A percentile compares a stretch with the other conserved stretches of the same genome.
phyloP scores from a whole-genome alignment of 2,888 invertebrate genomes.

The Drosophila glabriapex region DNA sequence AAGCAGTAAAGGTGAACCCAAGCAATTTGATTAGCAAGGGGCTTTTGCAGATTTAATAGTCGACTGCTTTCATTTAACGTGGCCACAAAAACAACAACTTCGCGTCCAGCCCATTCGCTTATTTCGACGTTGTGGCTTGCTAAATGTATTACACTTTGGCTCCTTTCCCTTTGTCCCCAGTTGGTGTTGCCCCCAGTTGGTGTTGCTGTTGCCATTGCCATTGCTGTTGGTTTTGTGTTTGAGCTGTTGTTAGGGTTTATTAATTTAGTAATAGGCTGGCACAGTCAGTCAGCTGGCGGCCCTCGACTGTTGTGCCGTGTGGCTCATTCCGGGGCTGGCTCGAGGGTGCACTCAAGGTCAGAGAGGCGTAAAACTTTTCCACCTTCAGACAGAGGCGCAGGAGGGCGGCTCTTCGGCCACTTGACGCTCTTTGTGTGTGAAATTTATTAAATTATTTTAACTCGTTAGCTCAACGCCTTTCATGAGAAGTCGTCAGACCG shows the following conservation, averaged over 20 bases:
- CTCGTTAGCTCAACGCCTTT: conserved; percentile 70
- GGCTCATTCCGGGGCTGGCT: conserved; percentile 29
- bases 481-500: conserved; percentile 18
- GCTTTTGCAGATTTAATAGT: conserved; percentile 14
- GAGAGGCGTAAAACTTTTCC: conserved; percentile 63
- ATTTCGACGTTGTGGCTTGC: conserved; percentile 24
- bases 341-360: conserved; percentile 76
- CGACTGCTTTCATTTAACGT: conserved; percentile 20
- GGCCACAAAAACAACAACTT: conserved; percentile 18
- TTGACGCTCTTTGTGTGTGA: conserved; percentile 57
- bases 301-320: conserved; percentile 23
- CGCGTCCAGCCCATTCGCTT: conserved; percentile 11
- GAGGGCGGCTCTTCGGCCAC: conserved; percentile 47
- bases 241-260: conserved; percentile 55
- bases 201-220: conserved; percentile 9
- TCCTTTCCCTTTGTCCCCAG: conserved; percentile 26
- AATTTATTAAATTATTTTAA: conserved; percentile 77
- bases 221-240: conserved; percentile 37
- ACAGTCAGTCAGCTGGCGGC: conserved; percentile 31
- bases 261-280: conserved; percentile 71
- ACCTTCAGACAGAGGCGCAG: conserved; percentile 48
- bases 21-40: conserved; percentile 12
- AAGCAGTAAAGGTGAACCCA: conserved; percentile 12
- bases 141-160: conserved; percentile 33
- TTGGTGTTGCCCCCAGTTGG: conserved; percentile 18